phyloP scores from a whole-genome alignment of 2,888 invertebrate species.

The Aporophyla nigra region DNA sequence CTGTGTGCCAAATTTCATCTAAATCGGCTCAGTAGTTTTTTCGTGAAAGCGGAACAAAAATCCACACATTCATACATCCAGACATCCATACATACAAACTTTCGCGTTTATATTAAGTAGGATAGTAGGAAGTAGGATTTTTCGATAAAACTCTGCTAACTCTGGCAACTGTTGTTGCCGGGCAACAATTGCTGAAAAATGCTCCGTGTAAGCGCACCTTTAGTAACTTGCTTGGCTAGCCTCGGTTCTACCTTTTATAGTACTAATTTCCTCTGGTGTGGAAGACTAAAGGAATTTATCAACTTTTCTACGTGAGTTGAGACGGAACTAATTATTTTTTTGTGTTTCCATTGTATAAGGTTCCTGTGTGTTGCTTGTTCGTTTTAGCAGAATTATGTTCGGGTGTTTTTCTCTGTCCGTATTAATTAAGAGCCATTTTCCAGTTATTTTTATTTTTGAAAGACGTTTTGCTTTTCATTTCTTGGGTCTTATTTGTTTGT shows the following conservation, averaged over 20 bases:
- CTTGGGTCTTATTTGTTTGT: neutral
- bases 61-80: too few species aligned
- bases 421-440: neutral
- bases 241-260: slow-evolving; percentile 37
- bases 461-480: neutral
- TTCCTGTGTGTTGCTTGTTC: slow-evolving; percentile 15
- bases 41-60: too few species aligned
- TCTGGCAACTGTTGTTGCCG: too few species aligned
- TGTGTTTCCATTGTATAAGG: slow-evolving; percentile 58
- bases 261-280: slow-evolving; percentile 60
- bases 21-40: too few species aligned
- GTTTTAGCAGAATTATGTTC: slow-evolving; percentile 1
- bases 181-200: neutral
- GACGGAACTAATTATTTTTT: slow-evolving; percentile 75
- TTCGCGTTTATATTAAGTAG: too few species aligned
- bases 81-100: too few species aligned
- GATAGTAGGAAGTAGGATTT: too few species aligned
- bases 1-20: too few species aligned
- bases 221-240: slow-evolving; percentile 20
- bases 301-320: slow-evolving; percentile 70
- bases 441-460: too few species aligned
- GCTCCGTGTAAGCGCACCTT: neutral
- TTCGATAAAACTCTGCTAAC: too few species aligned
- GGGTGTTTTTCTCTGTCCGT: neutral
- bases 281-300: slow-evolving; percentile 65